Base-by-base conservation (phyloP, 1,140 invertebrate species). In the Drosophila rhopaloa region DNA sequence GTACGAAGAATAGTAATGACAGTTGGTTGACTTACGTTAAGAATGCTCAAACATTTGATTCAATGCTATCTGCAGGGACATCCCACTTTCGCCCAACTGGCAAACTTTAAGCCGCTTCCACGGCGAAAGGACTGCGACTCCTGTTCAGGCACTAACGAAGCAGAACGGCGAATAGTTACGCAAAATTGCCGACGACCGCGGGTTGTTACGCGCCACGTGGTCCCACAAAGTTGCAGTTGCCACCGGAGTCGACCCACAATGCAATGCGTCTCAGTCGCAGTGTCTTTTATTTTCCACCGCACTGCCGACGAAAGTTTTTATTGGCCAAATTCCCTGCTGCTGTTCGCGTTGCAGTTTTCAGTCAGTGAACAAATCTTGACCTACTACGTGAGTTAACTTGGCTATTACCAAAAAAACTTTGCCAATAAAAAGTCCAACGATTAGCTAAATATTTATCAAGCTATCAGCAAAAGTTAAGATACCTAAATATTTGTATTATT, bases 121-220 rank as follows among this genome's bases (percentile, higher is more conserved):
- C n/a, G 29, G 46, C 24, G n/a, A 50, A 32, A 57, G 55, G 74
- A 57, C 62, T 57, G 19, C 14, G 29, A 44, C 9, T 47, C 10
- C 35, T 37, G 16, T 9, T 35, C 40, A 41, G 43, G 35, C 60
- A 55, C 79, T 86, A 86, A 86, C 83, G 83, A 86, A 82, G 76
- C 83, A 65, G 76, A 86, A 88, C 82, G 61, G 51, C 61, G 62
- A 67, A 72, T 76, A 86, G 82, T 86, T 86, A 86, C 82, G 82
- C 82, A 76, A 86, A 81, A 86, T 86, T 86, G 78, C 82, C 78
- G 81, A 76, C 82, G 70, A 86, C 75, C 81, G 65, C 54, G 77
- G 75, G 74, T 86, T 86, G 82, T 86, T 88, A 76, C 76, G 79
- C 82, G 82, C 79, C 83, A 82, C 83, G 61, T 82, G 83, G 62